Percentiles rank a stretch among this genome's conserved stretches.
These are phyloP conservation scores for Thymelicus sylvestris DNA, from an alignment of 2,888 invertebrate genomes.

Conservation along the genomic window DNA sequence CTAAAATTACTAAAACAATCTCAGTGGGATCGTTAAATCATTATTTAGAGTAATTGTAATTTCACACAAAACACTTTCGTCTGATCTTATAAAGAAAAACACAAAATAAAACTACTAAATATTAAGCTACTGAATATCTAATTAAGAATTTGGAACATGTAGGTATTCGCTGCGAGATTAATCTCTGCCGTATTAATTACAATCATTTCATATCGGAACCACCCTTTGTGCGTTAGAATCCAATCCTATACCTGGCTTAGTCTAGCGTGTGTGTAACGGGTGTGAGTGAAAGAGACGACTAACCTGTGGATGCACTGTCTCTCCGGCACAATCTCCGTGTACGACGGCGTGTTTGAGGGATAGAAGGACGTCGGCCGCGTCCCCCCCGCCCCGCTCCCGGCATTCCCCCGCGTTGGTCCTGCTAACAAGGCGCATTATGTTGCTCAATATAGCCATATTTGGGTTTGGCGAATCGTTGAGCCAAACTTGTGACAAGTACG, in stretches of 20 bases:
- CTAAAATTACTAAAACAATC: too few relatives aligned
- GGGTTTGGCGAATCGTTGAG: too few relatives aligned
- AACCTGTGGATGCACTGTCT: constrained; percentile 83
- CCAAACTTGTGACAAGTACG: too few relatives aligned
- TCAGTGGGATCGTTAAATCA: too few relatives aligned
- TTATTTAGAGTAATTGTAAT: too few relatives aligned
- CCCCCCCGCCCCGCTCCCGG: constrained; percentile 85
- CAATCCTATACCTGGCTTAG: constrained; percentile 40
- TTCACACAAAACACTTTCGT: too few relatives aligned
- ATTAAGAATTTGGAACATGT: constrained; percentile 26
- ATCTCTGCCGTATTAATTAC: constrained; percentile 66
- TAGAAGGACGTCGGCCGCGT: constrained; percentile 94
- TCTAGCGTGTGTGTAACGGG: neutral
- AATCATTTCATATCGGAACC: constrained; percentile 53
- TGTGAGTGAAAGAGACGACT: constrained; percentile 54
- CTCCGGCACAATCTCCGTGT: constrained; percentile 87
- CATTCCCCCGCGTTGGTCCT: constrained; percentile 80
- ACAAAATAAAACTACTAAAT: constrained; percentile 1
- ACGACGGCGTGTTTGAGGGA: constrained; percentile 95
- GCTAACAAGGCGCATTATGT: constrained; percentile 41
- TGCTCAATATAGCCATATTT: neutral
- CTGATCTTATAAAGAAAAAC: neutral
- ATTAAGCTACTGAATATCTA: constrained; percentile 14
- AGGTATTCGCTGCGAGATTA: constrained; percentile 35
- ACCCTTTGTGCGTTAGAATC: constrained; percentile 45